phyloP scores from a whole-genome alignment of 2,113 vertebrate species.

The Puntigrus tetrazona region DNA sequence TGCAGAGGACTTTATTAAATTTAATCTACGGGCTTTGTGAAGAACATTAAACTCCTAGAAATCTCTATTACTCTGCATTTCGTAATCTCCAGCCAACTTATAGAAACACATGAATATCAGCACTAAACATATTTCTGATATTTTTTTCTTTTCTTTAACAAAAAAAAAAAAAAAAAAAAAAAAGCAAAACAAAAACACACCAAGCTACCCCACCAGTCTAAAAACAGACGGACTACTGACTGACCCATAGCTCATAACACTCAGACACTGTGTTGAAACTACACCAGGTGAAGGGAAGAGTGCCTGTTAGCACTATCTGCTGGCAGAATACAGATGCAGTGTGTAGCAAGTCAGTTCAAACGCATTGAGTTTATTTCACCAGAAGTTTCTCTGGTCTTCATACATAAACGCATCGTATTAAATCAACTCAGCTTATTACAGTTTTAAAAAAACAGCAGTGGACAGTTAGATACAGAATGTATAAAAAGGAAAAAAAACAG shows the following conservation, averaged over 20 bases:
- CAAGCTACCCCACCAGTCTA: background rate
- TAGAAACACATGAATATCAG: background rate
- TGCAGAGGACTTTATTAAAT: background rate
- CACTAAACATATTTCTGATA: background rate
- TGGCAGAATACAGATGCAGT: conserved; percentile 19
- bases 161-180: background rate
- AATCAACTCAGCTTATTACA: conserved; percentile 28
- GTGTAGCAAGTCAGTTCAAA: conserved; percentile 24
- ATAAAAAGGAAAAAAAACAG: conserved; percentile 21
- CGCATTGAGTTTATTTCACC: conserved; percentile 42
- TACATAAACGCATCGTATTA: conserved; percentile 34
- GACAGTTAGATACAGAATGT: conserved; percentile 47
- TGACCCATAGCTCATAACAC: conserved; percentile 3
- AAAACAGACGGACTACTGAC: conserved; percentile 16
- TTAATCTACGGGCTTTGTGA: background rate
- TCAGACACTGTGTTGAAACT: background rate
- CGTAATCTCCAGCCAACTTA: background rate
- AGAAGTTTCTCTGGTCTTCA: conserved; percentile 40
- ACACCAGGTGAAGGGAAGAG: background rate
- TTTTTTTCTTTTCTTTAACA: background rate
- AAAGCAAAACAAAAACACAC: background rate
- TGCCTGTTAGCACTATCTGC: conserved; percentile 32
- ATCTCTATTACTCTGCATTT: background rate
- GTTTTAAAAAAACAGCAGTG: conserved; percentile 47
- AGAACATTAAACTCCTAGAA: background rate